These are phyloP conservation scores for Leptopterna dolabrata DNA, from an alignment of 2,888 invertebrate species.

Conservation along the genomic window DNA sequence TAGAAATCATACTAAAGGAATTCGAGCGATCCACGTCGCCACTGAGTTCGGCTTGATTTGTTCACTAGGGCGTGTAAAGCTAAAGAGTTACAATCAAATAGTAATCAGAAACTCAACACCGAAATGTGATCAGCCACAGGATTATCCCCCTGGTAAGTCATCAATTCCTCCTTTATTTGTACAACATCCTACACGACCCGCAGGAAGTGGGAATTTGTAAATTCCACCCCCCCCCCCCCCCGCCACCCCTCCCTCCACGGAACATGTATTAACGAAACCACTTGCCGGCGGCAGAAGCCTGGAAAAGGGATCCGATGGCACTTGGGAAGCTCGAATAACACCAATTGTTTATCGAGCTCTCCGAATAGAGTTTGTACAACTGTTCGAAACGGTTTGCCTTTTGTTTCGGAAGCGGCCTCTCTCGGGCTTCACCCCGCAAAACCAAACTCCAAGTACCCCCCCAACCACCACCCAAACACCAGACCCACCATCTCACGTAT, in stretches of 20 bases:
- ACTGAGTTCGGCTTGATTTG: no score
- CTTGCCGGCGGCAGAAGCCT: neutral
- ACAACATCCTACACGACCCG: neutral
- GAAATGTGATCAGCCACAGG: no score
- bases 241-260: no score
- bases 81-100: no score
- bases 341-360: constrained; percentile 32
- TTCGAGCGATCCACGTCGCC: no score
- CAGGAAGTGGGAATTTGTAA: neutral
- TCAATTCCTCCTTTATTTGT: neutral
- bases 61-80: no score
- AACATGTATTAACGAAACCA: neutral
- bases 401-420: neutral
- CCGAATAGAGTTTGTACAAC: constrained; percentile 29
- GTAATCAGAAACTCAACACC: no score
- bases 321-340: constrained; percentile 19
- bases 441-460: neutral
- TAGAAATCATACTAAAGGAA: no score
- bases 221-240: neutral
- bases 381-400: constrained; percentile 13
- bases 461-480: neutral
- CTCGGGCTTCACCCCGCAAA: no score
- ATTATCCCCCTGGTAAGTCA: neutral
- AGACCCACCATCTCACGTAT: neutral
- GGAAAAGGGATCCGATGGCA: constrained; percentile 4